These are phyloP conservation scores for Tor tambroides DNA, from an alignment of 2,113 vertebrate species.

Conservation along the genomic window DNA sequence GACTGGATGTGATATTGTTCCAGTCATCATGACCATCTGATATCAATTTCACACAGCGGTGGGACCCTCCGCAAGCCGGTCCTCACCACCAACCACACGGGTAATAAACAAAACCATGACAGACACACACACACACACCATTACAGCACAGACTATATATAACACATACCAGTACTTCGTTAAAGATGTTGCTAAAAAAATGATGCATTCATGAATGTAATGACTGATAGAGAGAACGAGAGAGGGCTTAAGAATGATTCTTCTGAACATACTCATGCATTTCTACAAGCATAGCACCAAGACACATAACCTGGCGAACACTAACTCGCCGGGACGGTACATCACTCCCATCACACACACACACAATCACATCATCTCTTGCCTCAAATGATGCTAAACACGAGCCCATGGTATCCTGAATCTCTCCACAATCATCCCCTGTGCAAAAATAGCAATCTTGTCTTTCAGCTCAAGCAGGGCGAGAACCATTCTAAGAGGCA, in stretches of 20 bases:
- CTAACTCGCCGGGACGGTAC: constrained; percentile 30
- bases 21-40: constrained; percentile 71
- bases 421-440: constrained; percentile 78
- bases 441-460: constrained; percentile 93
- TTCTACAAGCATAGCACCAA: constrained; percentile 49
- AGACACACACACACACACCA: constrained; percentile 49
- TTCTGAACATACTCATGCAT: neutral
- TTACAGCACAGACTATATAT: constrained; percentile 67
- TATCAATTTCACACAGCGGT: constrained; percentile 70
- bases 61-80: constrained; percentile 69
- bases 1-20: constrained; percentile 71
- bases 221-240: neutral
- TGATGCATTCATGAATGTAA: neutral
- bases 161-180: neutral
- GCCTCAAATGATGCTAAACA: constrained; percentile 67
- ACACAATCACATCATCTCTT: constrained; percentile 52
- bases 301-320: constrained; percentile 20
- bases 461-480: constrained; percentile 88
- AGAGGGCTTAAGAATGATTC: neutral
- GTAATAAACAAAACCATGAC: constrained; percentile 60
- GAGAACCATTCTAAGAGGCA: constrained; percentile 97
- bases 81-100: constrained; percentile 53
- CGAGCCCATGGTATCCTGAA: constrained; percentile 63
- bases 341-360: constrained; percentile 32
- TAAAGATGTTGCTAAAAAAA: neutral